Conservation (phyloP, 2,113 vertebrate genomes). For the Saccopteryx leptura region DNA sequence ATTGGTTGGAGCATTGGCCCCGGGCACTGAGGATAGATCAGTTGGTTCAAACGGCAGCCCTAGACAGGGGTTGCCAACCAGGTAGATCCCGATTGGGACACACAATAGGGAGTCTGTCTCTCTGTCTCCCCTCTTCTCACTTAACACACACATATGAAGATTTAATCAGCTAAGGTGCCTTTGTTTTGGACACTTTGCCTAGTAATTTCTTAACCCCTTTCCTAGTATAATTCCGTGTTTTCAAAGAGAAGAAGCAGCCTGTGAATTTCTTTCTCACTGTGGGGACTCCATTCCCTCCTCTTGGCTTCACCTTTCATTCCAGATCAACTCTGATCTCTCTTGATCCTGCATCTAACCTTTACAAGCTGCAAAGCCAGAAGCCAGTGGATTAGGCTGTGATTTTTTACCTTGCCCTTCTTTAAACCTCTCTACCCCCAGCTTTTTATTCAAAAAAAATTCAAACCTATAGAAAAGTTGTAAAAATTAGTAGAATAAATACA, state of each 20-base stretch:
- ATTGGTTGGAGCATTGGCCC: too few relatives aligned
- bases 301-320: background rate
- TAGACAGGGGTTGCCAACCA: too few relatives aligned
- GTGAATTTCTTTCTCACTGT: background rate
- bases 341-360: background rate
- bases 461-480: background rate
- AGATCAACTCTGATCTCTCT: background rate
- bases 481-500: conserved; percentile 9
- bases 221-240: background rate
- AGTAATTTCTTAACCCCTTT: background rate
- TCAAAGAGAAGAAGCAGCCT: background rate
- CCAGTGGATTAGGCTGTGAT: background rate
- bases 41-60: too few relatives aligned
- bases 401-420: background rate
- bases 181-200: background rate
- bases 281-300: too few relatives aligned
- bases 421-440: background rate
- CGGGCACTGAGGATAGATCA: too few relatives aligned
- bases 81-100: too few relatives aligned
- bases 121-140: too few relatives aligned
- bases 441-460: background rate
- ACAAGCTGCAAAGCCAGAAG: background rate
- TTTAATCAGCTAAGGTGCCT: background rate
- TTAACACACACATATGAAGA: background rate
- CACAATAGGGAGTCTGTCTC: too few relatives aligned